These are phyloP conservation scores for Cryptomyrus ogoouensis DNA, from an alignment of 2,113 vertebrate genomes.

Conservation along the genomic window DNA sequence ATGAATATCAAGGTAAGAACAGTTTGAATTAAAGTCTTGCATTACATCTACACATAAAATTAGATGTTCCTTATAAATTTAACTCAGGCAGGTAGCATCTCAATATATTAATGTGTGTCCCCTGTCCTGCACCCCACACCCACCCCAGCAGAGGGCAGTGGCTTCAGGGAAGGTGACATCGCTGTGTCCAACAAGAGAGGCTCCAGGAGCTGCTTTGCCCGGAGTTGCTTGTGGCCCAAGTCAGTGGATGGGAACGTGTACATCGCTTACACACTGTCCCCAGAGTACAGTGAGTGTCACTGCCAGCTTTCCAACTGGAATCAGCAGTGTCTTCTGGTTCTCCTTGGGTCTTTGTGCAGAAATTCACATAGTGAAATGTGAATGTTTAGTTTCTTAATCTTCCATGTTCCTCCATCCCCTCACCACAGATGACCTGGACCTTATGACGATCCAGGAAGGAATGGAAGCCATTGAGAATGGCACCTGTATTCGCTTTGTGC, in stretches of 20 bases:
- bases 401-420: background rate
- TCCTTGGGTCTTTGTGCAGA: background rate
- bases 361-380: background rate
- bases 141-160: constrained; percentile 39
- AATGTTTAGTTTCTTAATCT: background rate
- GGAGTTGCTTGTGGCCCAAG: constrained; percentile 58
- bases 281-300: constrained; percentile 48
- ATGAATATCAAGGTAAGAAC: constrained; percentile 51
- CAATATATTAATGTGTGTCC: background rate
- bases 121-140: constrained; percentile 30
- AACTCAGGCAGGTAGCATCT: background rate
- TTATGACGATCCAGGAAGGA: constrained; percentile 48
- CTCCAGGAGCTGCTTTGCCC: constrained; percentile 55
- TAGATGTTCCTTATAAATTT: background rate
- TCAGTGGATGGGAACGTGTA: constrained; percentile 61
- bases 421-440: constrained; percentile 49
- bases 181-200: constrained; percentile 49
- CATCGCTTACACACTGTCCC: constrained; percentile 47
- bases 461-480: constrained; percentile 66
- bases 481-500: constrained; percentile 75
- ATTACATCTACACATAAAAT: background rate
- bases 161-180: constrained; percentile 56
- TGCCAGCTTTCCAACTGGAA: background rate
- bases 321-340: background rate
- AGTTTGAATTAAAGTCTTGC: background rate